Percentiles rank a stretch among this genome's conserved stretches.
Conservation (phyloP, 1,140 invertebrate species). For the Camponotus pennsylvanicus region DNA sequence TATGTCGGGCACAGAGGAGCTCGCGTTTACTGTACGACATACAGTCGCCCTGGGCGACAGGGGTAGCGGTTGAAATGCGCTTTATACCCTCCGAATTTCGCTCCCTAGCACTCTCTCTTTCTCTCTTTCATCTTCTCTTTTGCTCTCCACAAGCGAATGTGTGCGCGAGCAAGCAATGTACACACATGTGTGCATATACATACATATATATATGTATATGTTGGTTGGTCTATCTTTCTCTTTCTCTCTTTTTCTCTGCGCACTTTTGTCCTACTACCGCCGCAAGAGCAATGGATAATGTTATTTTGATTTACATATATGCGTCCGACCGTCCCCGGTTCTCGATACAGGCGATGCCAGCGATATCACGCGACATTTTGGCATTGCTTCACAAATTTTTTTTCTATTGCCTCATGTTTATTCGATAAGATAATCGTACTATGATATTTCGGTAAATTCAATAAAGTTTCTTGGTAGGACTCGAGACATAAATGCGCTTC, state of each 20-base stretch:
- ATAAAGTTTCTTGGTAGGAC: conserved; percentile 9
- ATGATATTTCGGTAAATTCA: conserved; percentile 43
- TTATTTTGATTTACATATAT: conserved; percentile 81
- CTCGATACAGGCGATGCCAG: conserved; percentile 32
- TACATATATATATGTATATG: not conserved
- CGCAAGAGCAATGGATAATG: conserved; percentile 80
- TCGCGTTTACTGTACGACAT: conserved; percentile 72
- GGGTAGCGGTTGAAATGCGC: conserved; percentile 72
- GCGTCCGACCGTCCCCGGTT: conserved; percentile 57
- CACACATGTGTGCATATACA: not conserved
- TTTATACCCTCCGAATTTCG: conserved; percentile 78
- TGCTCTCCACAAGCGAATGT: conserved; percentile 18
- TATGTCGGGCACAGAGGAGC: conserved; percentile 77
- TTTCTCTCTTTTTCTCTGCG: conserved; percentile 40
- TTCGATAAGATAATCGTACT: conserved; percentile 59
- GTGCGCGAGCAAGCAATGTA: conserved; percentile 19
- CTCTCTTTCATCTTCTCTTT: conserved; percentile 46
- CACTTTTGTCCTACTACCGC: conserved; percentile 57
- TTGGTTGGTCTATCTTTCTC: conserved; percentile 25
- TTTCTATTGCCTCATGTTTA: conserved; percentile 62
- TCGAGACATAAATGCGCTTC: conserved; percentile 2
- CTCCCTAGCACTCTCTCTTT: conserved; percentile 51
- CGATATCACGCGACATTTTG: conserved; percentile 65
- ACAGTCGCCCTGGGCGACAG: conserved; percentile 76
- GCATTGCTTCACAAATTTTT: conserved; percentile 67